These are phyloP conservation scores for Eupithecia subumbrata DNA, from an alignment of 2,888 invertebrate genomes.

Conservation along the genomic window DNA sequence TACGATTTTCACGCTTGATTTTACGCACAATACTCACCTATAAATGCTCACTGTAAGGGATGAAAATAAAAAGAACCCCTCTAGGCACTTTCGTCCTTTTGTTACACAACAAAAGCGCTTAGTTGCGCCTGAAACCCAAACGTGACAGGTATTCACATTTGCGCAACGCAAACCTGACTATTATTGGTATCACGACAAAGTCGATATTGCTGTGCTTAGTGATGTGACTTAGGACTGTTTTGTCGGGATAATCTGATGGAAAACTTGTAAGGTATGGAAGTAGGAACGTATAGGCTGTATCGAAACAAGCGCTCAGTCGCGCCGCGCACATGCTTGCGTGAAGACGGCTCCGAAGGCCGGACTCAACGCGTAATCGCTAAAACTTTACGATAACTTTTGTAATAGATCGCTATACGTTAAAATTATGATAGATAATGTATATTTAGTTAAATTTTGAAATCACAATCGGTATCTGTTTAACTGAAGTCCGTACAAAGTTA, in stretches of 20 bases:
- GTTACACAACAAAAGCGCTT: conserved; percentile 42
- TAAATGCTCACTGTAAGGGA: conserved; percentile 24
- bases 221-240: conserved; percentile 46
- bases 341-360: conserved; percentile 57
- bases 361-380: conserved; percentile 64
- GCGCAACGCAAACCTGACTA: conserved; percentile 5
- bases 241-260: conserved; percentile 46
- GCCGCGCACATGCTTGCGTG: conserved; percentile 74
- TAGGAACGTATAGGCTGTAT: conserved; percentile 71
- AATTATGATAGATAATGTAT: background rate
- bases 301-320: conserved; percentile 75
- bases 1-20: conserved; percentile 61
- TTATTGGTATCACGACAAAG: background rate
- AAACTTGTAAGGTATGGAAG: conserved; percentile 79
- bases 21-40: conserved; percentile 48
- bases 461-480: background rate
- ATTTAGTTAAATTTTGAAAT: background rate
- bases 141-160: conserved; percentile 16
- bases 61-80: conserved; percentile 13
- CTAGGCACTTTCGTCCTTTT: conserved; percentile 48
- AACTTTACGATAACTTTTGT: conserved; percentile 76
- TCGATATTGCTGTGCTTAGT: conserved; percentile 14
- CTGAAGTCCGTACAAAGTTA: background rate
- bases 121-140: conserved; percentile 33
- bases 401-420: conserved; percentile 50